Evolutionary conservation across 2,113 vertebrate genomes (phyloP).

Genomic region (Syngnathoides biaculeatus): DNA sequence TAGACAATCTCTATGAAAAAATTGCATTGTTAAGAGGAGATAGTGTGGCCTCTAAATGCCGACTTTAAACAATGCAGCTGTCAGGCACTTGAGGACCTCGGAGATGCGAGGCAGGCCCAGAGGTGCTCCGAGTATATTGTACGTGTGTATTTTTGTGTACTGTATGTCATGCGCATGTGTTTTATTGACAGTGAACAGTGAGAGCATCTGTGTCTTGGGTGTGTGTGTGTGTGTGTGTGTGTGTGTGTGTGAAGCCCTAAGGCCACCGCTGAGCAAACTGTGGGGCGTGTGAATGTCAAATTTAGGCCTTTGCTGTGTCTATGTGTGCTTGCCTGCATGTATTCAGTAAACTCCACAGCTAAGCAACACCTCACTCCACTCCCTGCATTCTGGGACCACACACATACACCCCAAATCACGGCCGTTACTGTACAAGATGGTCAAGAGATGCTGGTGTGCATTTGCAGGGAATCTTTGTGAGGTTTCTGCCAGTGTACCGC

Average conservation of each 20-base stretch:
- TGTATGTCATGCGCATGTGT: constrained; percentile 3
- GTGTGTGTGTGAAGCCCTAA: constrained; percentile 54
- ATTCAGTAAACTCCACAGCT: constrained; percentile 48
- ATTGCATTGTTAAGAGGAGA: neutral
- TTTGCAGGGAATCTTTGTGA: constrained; percentile 14
- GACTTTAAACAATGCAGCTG: constrained; percentile 8
- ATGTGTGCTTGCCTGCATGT: neutral
- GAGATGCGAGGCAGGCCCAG: constrained; percentile 39
- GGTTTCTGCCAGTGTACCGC: too few species aligned
- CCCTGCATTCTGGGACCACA: constrained; percentile 49
- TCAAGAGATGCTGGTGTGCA: neutral
- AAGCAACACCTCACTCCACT: constrained; percentile 54
- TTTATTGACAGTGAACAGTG: constrained; percentile 29
- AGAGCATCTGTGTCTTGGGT: constrained; percentile 53
- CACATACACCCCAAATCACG: too few species aligned
- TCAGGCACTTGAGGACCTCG: constrained; percentile 23
- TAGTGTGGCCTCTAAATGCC: neutral
- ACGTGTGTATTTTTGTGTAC: neutral
- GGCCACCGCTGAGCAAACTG: constrained; percentile 50
- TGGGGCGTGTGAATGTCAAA: constrained; percentile 63
- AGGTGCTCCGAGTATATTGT: constrained; percentile 7
- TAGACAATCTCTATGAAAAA: neutral
- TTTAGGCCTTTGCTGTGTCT: constrained; percentile 47
- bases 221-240: constrained; percentile 52
- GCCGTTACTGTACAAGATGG: neutral